Evolutionary conservation across 2,888 invertebrate genomes (phyloP), one percentile per base, ranked within the genome.

Genomic region (Tetragonisca angustula): DNA sequence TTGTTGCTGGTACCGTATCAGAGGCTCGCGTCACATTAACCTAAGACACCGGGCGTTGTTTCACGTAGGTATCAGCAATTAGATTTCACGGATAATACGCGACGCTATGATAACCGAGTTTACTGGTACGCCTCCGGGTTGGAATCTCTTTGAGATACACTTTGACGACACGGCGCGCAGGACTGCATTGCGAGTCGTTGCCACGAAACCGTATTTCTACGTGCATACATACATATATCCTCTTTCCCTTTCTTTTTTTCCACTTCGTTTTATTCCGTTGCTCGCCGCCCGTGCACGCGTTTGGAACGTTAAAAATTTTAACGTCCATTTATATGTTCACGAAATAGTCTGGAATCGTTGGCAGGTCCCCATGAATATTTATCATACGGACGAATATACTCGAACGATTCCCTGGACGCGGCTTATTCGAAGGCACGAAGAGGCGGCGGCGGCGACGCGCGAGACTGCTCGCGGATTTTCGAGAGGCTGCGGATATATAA

Each of bases 1-100:
- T 89, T 81, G 89, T 86, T 86, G 87, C 85, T 82, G 86, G 85
- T 83, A 89, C 88, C 87, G 81, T 87, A 86, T 88, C 87, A 83
- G 82, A 81, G 83, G 67, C 54, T 77, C 83, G 76, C 79, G 90
- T 89, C 88, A 79, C 88, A 76, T 86, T 82, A 85, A 77, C 86
- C 89, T 87, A 88, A 89, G 87, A 89, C 85, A 85, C 76, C 88
- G 81, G 71, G 79, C 85, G 86, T 90, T 89, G 86, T 89, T 90
- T 83, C 87, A 82, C 84, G 84, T 88, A 86, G 61, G 83, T 90
- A 86, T 84, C 80, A 80, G 87, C 90, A 89, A 91, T 91, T 91
- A 91, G 89, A 91, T 91, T 90, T 81, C 88, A 74, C 85, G 80
- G 85, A 83, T 89, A 85, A 87, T 85, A 54, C 85, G 69, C 70